Conservation (phyloP, 2,888 invertebrate species). For the Cylindroiulus punctatus region DNA sequence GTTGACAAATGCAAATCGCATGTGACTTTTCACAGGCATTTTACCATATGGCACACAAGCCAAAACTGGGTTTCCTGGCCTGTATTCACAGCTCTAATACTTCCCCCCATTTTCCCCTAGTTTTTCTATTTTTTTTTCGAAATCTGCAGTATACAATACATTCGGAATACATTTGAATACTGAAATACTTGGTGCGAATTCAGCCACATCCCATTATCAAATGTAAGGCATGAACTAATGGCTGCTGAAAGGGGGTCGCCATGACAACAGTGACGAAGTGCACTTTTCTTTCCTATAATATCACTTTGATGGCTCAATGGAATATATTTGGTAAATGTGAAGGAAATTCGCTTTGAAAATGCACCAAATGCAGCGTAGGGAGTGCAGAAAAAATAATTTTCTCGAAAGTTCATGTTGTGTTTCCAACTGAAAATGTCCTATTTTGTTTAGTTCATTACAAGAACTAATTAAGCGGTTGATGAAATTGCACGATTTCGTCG, state of each 20-base stretch:
- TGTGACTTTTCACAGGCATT: conserved; percentile 2
- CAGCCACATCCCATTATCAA: conserved; percentile 27
- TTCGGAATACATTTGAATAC: background rate
- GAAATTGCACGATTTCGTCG: no score
- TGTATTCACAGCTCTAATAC: background rate
- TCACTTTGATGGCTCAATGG: conserved; percentile 2
- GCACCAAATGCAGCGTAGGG: no score
- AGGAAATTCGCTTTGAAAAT: background rate
- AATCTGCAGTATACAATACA: background rate
- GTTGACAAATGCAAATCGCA: conserved; percentile 33
- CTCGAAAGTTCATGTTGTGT: no score
- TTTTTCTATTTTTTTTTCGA: background rate
- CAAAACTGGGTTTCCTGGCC: background rate
- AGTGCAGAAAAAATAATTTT: no score
- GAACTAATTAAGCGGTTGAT: no score
- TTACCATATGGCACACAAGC: background rate
- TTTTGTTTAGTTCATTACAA: no score
- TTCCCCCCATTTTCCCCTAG: background rate
- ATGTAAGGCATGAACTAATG: background rate
- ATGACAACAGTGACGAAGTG: conserved; percentile 9
- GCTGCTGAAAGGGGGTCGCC: background rate
- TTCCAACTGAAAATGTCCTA: no score
- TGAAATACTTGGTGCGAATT: background rate
- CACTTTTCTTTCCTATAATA: background rate
- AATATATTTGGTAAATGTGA: background rate